Percentiles rank a stretch among this genome's conserved stretches.
These are phyloP conservation scores for Charaxes varanes DNA, from an alignment of 1,140 invertebrate species.

Conservation along the genomic window DNA sequence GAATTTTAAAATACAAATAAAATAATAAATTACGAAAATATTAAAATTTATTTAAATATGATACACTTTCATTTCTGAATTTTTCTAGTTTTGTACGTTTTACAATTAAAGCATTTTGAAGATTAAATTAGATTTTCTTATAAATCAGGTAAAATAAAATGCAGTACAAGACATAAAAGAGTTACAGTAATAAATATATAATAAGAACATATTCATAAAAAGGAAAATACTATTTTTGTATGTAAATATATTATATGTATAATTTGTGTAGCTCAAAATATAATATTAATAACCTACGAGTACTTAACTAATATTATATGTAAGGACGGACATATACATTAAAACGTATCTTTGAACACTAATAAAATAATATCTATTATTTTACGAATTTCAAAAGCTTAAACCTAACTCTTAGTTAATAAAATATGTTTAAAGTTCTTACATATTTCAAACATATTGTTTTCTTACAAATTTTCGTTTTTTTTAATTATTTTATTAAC, in stretches of 20 bases:
- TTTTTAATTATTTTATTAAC: too few species aligned
- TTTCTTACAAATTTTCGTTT: too few species aligned
- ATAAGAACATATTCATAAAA: conserved; percentile 2
- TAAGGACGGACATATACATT: conserved; percentile 18
- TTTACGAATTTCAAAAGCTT: too few species aligned
- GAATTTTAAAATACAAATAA: too few species aligned
- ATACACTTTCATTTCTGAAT: conserved; percentile 16
- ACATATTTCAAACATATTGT: too few species aligned
- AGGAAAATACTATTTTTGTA: neutral
- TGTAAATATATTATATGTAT: conserved; percentile 3
- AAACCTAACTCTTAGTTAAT: too few species aligned
- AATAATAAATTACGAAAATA: conserved; percentile 20
- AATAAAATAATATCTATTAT: too few species aligned
- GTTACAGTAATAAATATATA: conserved; percentile 8
- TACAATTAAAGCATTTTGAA: conserved; percentile 29
- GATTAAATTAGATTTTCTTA: conserved; percentile 1
- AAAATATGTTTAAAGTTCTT: too few species aligned
- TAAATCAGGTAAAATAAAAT: too few species aligned
- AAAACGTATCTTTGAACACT: too few species aligned
- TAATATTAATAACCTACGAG: neutral
- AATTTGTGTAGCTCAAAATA: too few species aligned
- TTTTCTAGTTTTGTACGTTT: conserved; percentile 28
- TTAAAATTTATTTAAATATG: conserved; percentile 4
- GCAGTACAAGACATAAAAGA: conserved; percentile 5
- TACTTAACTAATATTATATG: conserved; percentile 4